Evolutionary conservation across 2,888 invertebrate genomes (phyloP).

Genomic region (Proisotoma minuta): DNA sequence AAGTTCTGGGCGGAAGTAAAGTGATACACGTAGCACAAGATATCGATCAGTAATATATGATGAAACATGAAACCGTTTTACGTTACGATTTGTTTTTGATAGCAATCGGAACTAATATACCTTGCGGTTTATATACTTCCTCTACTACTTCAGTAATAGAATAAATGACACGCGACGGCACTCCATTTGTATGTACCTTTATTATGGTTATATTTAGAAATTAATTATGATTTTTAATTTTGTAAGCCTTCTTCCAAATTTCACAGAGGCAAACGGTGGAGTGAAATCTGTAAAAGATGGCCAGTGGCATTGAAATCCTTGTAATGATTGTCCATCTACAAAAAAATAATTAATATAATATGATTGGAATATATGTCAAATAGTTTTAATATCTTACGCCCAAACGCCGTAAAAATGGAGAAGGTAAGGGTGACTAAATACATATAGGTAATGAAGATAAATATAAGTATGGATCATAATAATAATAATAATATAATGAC

Average conservation of each 20-base stretch:
- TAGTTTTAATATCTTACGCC: constrained; percentile 53
- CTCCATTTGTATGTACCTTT: too few relatives aligned
- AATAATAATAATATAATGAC: too few relatives aligned
- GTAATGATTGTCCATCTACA: neutral
- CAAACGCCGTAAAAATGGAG: constrained; percentile 50
- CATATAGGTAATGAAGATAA: constrained; percentile 10
- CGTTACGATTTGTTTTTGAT: too few relatives aligned
- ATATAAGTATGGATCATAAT: neutral
- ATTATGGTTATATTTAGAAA: neutral
- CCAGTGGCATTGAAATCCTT: constrained; percentile 53
- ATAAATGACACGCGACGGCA: too few relatives aligned
- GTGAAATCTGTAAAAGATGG: constrained; percentile 68
- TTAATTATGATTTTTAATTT: constrained; percentile 64
- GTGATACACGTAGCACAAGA: too few relatives aligned
- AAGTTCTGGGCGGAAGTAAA: too few relatives aligned
- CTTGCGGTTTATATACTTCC: too few relatives aligned
- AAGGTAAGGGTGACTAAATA: constrained; percentile 53
- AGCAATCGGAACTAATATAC: too few relatives aligned
- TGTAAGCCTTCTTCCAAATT: constrained; percentile 93
- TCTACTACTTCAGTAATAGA: too few relatives aligned
- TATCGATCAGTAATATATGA: too few relatives aligned
- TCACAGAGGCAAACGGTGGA: constrained; percentile 92
- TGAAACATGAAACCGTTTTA: too few relatives aligned
- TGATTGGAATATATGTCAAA: neutral
- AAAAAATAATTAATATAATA: neutral